Evolutionary conservation across 2,888 invertebrate species (phyloP).

Genomic region (Camponotus fellah): DNA sequence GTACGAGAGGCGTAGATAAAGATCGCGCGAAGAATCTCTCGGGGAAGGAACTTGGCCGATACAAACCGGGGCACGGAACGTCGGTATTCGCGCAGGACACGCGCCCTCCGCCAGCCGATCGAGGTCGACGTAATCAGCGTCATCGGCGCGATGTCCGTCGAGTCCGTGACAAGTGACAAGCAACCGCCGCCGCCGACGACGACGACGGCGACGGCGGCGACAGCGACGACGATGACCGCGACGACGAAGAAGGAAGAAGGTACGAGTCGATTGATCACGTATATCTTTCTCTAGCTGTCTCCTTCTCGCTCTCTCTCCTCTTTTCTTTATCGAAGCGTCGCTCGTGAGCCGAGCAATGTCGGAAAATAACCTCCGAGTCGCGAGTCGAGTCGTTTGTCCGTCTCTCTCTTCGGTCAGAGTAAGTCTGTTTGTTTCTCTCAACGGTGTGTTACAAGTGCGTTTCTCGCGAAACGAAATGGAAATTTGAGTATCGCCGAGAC

Average conservation of each 20-base stretch:
- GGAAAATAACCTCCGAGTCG: conserved; percentile 12
- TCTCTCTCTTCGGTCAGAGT: background rate
- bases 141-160: conserved; percentile 78
- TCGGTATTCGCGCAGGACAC: conserved; percentile 55
- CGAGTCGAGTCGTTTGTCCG: background rate
- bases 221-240: background rate
- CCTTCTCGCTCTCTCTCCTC: no score
- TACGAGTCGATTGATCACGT: conserved; percentile 3
- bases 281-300: background rate
- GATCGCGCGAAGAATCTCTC: conserved; percentile 69
- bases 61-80: conserved; percentile 26
- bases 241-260: conserved; percentile 28
- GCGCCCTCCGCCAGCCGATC: background rate
- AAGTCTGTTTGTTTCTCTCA: background rate
- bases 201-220: background rate
- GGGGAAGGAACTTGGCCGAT: background rate
- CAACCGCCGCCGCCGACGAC: conserved; percentile 70
- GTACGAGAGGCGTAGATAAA: conserved; percentile 69
- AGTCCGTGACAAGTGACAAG: conserved; percentile 83
- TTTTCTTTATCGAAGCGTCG: background rate
- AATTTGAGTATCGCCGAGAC: background rate
- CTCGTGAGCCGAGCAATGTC: background rate
- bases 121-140: conserved; percentile 35
- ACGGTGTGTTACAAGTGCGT: background rate
- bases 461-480: background rate